Evolutionary conservation across 2,113 vertebrate genomes (phyloP), one percentile per base, ranked within the genome.

Genomic region (Rhipidura dahli): DNA sequence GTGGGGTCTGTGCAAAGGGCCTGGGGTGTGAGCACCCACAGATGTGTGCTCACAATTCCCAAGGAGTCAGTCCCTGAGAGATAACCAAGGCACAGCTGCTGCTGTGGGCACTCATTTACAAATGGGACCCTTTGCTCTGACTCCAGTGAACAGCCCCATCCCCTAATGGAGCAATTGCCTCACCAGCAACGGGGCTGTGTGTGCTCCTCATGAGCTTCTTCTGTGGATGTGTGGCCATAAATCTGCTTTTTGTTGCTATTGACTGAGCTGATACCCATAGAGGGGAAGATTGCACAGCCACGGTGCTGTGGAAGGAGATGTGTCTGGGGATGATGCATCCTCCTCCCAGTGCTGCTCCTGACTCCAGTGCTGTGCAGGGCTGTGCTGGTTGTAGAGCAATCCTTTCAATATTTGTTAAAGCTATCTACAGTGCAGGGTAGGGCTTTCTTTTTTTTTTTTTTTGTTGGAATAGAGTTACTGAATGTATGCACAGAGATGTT

Each of bases 401-500:
- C 37, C n/a, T 76, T 83, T 44, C 89, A 79, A 26, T 93, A 65
- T 96, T 96, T 94, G 65, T 72, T 49, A 65, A 93, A 94, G 73
- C 8, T 79, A 57, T 35, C 89, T 57, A 6, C 50, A 24, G n/a
- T 28, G 21, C 24, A 76, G 93, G 57, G n/a, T 17, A 89, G 57
- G 28, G 40, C 59, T 93, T 65, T 45, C 44, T 80, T 40, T 93
- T 39, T 39, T 39, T 39, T 39, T 39, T 39, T 39, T 39, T 90
- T 28, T 91, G 65, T 69, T 96, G 91, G 83, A 85, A 72, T 20
- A 89, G 75, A 61, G 37, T 51, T 72, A 68, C 66, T 57, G 77
- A 68, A 53, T 87, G 56, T 94, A 82, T 92, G 89, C 86, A 87
- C 64, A 84, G 89, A 75, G 73, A 61, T 71, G 73, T 89, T 97